phyloP scores from a whole-genome alignment of 2,888 invertebrate genomes.

The Cylloceria caligata region DNA sequence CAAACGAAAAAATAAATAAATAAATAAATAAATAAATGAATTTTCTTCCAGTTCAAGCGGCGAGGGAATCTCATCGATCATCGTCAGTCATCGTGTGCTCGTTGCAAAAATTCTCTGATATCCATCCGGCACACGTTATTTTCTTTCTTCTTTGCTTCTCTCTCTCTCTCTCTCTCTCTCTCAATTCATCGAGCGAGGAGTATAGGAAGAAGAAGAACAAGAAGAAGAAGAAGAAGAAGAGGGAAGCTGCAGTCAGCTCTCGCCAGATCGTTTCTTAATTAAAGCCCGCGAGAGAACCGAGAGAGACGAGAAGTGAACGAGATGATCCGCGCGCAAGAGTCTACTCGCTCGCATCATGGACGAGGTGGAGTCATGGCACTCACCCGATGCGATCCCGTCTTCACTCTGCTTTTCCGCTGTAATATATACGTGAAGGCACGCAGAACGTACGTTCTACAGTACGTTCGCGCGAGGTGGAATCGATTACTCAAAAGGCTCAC shows the following conservation, averaged over 20 bases:
- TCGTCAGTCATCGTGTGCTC: conserved; percentile 77
- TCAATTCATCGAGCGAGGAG: conserved; percentile 28
- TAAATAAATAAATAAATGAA: conserved; percentile 12
- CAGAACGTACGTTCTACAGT: conserved; percentile 40
- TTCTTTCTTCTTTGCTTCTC: conserved; percentile 52
- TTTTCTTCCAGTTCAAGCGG: conserved; percentile 59
- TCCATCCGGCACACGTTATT: conserved; percentile 59
- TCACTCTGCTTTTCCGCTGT: conserved; percentile 59
- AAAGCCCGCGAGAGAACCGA: conserved; percentile 71
- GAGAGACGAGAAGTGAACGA: conserved; percentile 46
- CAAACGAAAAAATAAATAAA: too few relatives aligned
- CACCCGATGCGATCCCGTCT: conserved; percentile 47
- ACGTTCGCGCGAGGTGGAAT: conserved; percentile 67
- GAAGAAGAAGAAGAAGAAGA: conserved; percentile 59
- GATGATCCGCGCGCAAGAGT: conserved; percentile 61
- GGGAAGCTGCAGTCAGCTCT: conserved; percentile 69
- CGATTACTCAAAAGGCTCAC: conserved; percentile 69
- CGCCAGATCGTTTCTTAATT: conserved; percentile 78
- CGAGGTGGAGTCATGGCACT: conserved; percentile 64
- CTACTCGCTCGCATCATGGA: conserved; percentile 61
- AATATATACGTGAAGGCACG: conserved; percentile 57
- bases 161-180: not conserved
- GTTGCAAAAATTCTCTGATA: conserved; percentile 72
- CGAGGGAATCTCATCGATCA: conserved; percentile 78
- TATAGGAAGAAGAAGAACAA: conserved; percentile 27